phyloP scores from a whole-genome alignment of 1,140 invertebrate genomes.

The Sinella curviseta region DNA sequence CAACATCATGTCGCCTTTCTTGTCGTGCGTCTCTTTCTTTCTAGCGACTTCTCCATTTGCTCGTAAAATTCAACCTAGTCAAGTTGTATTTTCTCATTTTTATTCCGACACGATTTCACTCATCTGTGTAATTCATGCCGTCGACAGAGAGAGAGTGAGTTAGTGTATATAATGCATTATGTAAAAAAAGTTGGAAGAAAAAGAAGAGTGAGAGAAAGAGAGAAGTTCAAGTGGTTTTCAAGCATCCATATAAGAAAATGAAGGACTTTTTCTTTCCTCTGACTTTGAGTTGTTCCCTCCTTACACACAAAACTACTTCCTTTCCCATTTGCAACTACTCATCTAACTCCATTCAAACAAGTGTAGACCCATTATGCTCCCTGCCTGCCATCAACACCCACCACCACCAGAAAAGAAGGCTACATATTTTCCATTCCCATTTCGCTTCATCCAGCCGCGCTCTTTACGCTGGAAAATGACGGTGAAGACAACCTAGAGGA shows the following conservation, averaged over 20 bases:
- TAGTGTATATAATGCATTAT: neutral
- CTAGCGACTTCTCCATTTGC: neutral
- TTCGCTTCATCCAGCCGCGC: no score
- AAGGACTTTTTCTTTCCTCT: neutral
- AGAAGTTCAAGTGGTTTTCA: neutral
- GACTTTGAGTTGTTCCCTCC: neutral
- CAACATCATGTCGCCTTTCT: neutral
- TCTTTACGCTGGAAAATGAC: no score
- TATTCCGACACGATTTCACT: slow-evolving; percentile 9
- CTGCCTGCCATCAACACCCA: neutral
- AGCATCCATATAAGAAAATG: neutral
- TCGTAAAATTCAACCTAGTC: slow-evolving; percentile 8
- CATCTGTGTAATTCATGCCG: slow-evolving; percentile 11
- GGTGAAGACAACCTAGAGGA: neutral
- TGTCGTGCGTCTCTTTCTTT: neutral
- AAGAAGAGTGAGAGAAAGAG: neutral
- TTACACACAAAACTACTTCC: neutral
- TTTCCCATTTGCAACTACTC: neutral
- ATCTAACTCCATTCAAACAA: neutral
- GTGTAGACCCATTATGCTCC: neutral
- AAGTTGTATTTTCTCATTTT: slow-evolving; percentile 3
- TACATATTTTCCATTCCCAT: no score
- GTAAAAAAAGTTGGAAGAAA: neutral
- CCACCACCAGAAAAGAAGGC: no score
- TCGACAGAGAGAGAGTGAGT: neutral